Evolutionary conservation across 2,888 invertebrate species (phyloP).

Genomic region (Drosophila prostipennis): DNA sequence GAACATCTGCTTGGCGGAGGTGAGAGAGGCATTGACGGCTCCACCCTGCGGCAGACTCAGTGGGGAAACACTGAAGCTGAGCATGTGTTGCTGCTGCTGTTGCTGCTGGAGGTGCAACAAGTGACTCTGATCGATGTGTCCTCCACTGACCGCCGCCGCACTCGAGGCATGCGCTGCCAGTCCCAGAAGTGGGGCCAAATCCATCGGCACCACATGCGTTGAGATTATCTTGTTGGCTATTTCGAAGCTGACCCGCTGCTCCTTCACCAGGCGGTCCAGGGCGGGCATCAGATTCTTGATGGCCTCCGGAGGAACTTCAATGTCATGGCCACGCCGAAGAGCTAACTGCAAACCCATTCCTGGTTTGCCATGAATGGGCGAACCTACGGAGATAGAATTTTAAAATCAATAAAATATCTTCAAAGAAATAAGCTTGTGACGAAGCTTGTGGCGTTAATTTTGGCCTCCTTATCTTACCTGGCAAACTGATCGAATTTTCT

Average conservation of each 20-base stretch:
- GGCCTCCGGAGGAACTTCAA: slow-evolving; percentile 85
- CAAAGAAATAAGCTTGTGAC: background rate
- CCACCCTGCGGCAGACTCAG: slow-evolving; percentile 72
- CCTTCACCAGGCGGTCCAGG: slow-evolving; percentile 84
- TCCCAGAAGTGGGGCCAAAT: slow-evolving; percentile 85
- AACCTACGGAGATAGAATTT: slow-evolving; percentile 83
- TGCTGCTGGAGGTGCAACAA: slow-evolving; percentile 46
- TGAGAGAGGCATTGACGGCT: slow-evolving; percentile 58
- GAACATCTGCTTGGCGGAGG: slow-evolving; percentile 70
- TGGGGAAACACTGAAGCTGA: slow-evolving; percentile 83
- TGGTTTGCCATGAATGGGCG: slow-evolving; percentile 86
- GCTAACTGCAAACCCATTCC: slow-evolving; percentile 69
- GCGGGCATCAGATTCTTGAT: slow-evolving; percentile 85
- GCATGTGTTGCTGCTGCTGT: slow-evolving; percentile 75
- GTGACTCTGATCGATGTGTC: slow-evolving; percentile 64
- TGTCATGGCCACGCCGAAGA: slow-evolving; percentile 79
- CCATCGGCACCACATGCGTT: slow-evolving; percentile 85
- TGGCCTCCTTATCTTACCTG: slow-evolving; percentile 79
- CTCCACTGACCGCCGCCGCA: slow-evolving; percentile 82
- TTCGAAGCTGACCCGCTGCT: slow-evolving; percentile 84
- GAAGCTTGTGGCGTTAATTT: slow-evolving; percentile 16
- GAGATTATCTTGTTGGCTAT: slow-evolving; percentile 84
- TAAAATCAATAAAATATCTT: background rate
- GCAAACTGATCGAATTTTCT: slow-evolving; percentile 84
- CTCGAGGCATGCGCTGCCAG: slow-evolving; percentile 85